Evolutionary conservation across 2,797 vertebrate genomes (phyloP).

Genomic region (Capromys pilorides): DNA sequence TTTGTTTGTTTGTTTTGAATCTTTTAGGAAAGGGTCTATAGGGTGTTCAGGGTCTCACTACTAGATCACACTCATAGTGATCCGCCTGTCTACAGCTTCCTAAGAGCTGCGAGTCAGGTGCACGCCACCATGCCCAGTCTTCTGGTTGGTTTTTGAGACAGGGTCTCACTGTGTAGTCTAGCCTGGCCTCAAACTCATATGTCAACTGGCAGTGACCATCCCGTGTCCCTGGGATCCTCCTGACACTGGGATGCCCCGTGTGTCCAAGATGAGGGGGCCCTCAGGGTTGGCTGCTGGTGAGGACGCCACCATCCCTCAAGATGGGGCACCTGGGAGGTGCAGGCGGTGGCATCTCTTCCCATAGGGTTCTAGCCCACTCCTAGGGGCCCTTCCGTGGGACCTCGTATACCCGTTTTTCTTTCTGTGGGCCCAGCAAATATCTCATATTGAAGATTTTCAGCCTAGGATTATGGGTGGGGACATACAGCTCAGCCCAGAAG

Average conservation of each 20-base stretch:
- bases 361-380: not conserved
- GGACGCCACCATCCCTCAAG: not conserved
- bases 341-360: not conserved
- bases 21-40: too few relatives aligned
- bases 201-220: not conserved
- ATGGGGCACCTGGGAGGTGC: not conserved
- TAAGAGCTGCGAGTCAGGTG: too few relatives aligned
- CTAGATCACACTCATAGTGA: too few relatives aligned
- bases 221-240: not conserved
- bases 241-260: not conserved
- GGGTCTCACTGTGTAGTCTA: not conserved
- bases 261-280: not conserved
- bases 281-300: not conserved
- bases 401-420: not conserved
- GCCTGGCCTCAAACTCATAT: not conserved
- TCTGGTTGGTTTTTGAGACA: not conserved
- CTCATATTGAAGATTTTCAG: not conserved
- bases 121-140: too few relatives aligned
- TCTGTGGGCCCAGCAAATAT: not conserved
- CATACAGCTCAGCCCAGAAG: not conserved
- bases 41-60: too few relatives aligned
- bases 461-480: not conserved
- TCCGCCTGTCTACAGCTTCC: too few relatives aligned
- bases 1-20: not conserved
- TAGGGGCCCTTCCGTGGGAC: not conserved